These are phyloP conservation scores for Acanthosoma haemorrhoidale DNA, from an alignment of 2,888 invertebrate species.

Conservation along the genomic window DNA sequence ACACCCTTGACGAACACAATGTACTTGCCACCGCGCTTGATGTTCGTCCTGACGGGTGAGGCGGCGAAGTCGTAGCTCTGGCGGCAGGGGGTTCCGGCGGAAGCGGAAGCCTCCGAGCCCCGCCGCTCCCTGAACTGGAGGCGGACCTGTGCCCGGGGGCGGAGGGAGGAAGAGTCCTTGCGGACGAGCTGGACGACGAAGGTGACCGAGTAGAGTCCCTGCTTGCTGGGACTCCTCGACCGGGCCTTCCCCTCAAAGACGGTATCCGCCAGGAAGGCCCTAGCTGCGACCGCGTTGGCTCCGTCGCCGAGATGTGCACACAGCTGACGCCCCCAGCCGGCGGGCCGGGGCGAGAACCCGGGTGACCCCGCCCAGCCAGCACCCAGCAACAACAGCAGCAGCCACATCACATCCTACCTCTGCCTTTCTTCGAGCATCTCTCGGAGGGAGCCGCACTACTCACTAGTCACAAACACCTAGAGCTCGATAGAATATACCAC, in stretches of 20 bases:
- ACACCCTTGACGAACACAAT: slow-evolving; percentile 56
- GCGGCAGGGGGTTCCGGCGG: slow-evolving; percentile 39
- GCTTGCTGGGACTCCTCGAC: slow-evolving; percentile 56
- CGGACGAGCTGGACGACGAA: slow-evolving; percentile 60
- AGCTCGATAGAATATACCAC: too few species aligned
- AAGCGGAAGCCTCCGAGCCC: slow-evolving; percentile 42
- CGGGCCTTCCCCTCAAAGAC: slow-evolving; percentile 62
- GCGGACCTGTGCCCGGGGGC: slow-evolving; percentile 46
- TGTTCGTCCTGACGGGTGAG: slow-evolving; percentile 51
- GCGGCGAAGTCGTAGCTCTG: slow-evolving; percentile 42
- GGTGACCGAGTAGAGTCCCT: slow-evolving; percentile 58
- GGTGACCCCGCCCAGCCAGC: slow-evolving; percentile 24
- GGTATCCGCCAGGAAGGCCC: slow-evolving; percentile 60
- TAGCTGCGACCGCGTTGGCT: slow-evolving; percentile 54
- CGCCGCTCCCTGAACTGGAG: slow-evolving; percentile 52
- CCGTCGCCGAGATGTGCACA: slow-evolving; percentile 43
- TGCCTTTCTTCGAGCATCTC: too few species aligned
- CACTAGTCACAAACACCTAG: too few species aligned
- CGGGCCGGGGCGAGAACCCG: slow-evolving; percentile 32
- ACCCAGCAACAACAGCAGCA: slow-evolving; percentile 16
- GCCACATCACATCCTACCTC: slow-evolving; percentile 25
- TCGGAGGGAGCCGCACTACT: not conserved
- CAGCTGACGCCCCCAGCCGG: slow-evolving; percentile 29
- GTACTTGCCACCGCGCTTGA: slow-evolving; percentile 55
- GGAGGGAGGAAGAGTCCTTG: slow-evolving; percentile 51